Percentiles rank a stretch among this genome's conserved stretches.
These are phyloP conservation scores for Drosophila falleni DNA, from an alignment of 2,888 invertebrate genomes.

Conservation along the genomic window DNA sequence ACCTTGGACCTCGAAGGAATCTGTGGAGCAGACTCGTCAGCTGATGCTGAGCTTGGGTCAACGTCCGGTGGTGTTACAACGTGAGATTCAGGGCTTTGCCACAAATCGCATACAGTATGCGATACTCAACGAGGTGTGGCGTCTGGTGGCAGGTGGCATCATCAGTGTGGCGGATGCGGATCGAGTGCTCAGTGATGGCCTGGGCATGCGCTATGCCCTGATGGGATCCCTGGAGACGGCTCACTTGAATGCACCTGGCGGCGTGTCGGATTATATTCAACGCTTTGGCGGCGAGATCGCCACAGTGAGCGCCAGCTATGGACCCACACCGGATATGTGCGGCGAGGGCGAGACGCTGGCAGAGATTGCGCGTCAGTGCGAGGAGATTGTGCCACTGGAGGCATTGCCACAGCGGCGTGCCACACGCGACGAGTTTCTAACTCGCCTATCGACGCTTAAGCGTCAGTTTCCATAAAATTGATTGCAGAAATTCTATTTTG, in stretches of 20 bases:
- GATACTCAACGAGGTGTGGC: slow-evolving; percentile 96
- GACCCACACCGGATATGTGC: slow-evolving; percentile 90
- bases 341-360: slow-evolving; percentile 88
- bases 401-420: slow-evolving; percentile 89
- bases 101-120: slow-evolving; percentile 98
- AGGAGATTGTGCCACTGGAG: slow-evolving; percentile 90
- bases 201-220: slow-evolving; percentile 98
- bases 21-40: slow-evolving; percentile 90
- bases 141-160: slow-evolving; percentile 92
- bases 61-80: slow-evolving; percentile 93
- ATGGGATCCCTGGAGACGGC: slow-evolving; percentile 97
- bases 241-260: slow-evolving; percentile 97
- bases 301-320: slow-evolving; percentile 90
- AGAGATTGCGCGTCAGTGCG: slow-evolving; percentile 90
- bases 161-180: slow-evolving; percentile 95
- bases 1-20: slow-evolving; percentile 93
- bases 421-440: slow-evolving; percentile 93
- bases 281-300: slow-evolving; percentile 88
- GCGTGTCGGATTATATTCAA: slow-evolving; percentile 88
- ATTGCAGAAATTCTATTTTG: slow-evolving; percentile 42
- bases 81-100: slow-evolving; percentile 96
- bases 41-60: slow-evolving; percentile 95
- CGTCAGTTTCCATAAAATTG: slow-evolving; percentile 87
- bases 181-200: slow-evolving; percentile 95
- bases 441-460: slow-evolving; percentile 91